A percentile compares a stretch with the other conserved stretches of the same genome.
Conservation (phyloP, 2,888 invertebrate species). For the Deilephila elpenor region DNA sequence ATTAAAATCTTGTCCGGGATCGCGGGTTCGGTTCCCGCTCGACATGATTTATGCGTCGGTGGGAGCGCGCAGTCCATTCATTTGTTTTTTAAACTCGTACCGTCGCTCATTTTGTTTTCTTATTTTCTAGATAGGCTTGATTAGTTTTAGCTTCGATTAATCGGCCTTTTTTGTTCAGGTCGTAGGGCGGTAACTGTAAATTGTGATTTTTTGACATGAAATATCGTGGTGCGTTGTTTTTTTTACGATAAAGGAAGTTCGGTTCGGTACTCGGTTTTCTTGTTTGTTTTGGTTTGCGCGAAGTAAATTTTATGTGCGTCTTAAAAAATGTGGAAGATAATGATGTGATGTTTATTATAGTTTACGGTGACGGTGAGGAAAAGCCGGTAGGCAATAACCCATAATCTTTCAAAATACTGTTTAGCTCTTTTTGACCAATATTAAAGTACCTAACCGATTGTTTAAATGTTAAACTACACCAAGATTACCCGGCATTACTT, state of each 20-base stretch:
- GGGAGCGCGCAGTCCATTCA: slow-evolving; percentile 74
- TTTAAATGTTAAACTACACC: too few species aligned
- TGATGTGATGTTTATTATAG: too few species aligned
- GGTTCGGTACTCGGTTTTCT: neutral
- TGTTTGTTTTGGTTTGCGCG: neutral
- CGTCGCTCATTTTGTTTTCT: slow-evolving; percentile 59
- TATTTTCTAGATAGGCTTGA: slow-evolving; percentile 77
- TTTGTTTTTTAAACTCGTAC: slow-evolving; percentile 71
- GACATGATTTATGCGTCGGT: slow-evolving; percentile 75
- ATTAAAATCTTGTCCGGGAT: slow-evolving; percentile 76
- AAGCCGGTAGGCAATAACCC: neutral
- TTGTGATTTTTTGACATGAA: slow-evolving; percentile 54
- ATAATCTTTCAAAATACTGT: neutral
- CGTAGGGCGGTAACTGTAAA: slow-evolving; percentile 44
- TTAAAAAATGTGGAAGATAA: neutral
- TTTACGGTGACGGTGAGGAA: neutral
- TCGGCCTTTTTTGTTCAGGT: slow-evolving; percentile 55
- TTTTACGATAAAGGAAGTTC: slow-evolving; percentile 12
- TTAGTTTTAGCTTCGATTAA: slow-evolving; percentile 80
- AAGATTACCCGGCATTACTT: too few species aligned
- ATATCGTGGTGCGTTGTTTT: slow-evolving; percentile 24
- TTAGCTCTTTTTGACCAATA: too few species aligned
- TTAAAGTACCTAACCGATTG: too few species aligned
- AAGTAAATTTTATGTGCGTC: neutral
- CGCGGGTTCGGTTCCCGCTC: slow-evolving; percentile 67